A percentile compares a stretch with the other conserved stretches of the same genome.
phyloP scores from a whole-genome alignment of 2,888 invertebrate genomes.

The Pegoplata infirma region DNA sequence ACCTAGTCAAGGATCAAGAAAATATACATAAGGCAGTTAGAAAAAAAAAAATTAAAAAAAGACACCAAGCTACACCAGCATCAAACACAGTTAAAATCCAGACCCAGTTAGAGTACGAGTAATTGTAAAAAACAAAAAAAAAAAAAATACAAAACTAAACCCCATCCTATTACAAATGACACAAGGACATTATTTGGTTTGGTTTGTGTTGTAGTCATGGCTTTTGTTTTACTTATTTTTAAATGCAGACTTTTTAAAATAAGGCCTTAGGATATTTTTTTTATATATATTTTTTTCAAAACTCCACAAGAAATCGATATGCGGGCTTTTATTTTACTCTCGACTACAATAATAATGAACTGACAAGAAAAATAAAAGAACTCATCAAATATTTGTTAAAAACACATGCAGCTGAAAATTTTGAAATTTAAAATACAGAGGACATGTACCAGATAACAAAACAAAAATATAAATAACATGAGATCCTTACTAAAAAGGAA shows the following conservation, averaged over 20 bases:
- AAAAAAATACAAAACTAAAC: not conserved
- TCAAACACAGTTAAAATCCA: not conserved
- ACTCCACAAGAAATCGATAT: conserved; percentile 56
- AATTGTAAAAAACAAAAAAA: not conserved
- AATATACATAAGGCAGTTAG: no score
- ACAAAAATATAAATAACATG: conserved; percentile 22
- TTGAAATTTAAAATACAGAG: conserved; percentile 12
- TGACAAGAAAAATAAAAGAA: not conserved
- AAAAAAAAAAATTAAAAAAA: no score
- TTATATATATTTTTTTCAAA: conserved; percentile 25
- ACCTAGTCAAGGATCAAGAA: no score
- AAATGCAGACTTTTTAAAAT: conserved; percentile 30
- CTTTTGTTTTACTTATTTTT: conserved; percentile 21
- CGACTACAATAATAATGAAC: conserved; percentile 22
- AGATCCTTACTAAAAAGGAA: conserved; percentile 46
- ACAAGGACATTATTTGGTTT: conserved; percentile 18
- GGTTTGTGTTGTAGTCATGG: not conserved
- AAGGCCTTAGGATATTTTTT: conserved; percentile 48
- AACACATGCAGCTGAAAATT: conserved; percentile 53
- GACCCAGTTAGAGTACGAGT: not conserved
- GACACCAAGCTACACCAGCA: not conserved
- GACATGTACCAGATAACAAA: not conserved
- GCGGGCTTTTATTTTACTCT: conserved; percentile 23
- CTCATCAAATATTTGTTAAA: conserved; percentile 33
- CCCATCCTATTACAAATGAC: conserved; percentile 1